A percentile compares a stretch with the other conserved stretches of the same genome.
phyloP scores from a whole-genome alignment of 1,140 invertebrate species.

The Heterodera carotae region DNA sequence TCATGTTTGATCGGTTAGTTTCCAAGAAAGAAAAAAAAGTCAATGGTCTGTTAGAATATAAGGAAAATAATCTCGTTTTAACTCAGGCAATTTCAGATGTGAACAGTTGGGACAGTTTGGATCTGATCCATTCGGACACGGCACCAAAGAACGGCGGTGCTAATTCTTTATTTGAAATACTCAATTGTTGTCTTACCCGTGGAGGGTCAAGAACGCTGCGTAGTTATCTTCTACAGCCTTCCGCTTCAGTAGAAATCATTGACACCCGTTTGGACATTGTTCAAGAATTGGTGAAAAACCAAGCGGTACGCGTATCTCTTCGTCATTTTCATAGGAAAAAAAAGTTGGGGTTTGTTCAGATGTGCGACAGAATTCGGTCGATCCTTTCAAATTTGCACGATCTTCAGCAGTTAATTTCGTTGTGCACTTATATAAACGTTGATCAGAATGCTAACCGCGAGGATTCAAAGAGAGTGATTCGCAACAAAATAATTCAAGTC shows the following conservation, averaged over 20 bases:
- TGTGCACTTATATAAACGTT: slow-evolving; percentile 39
- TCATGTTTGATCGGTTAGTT: slow-evolving; percentile 79
- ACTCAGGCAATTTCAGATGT: slow-evolving; percentile 67
- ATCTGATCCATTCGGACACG: slow-evolving; percentile 67
- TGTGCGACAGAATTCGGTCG: slow-evolving; percentile 40
- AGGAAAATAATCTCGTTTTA: neutral
- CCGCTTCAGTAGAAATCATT: slow-evolving; percentile 32
- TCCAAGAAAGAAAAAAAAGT: neutral
- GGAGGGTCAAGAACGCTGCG: slow-evolving; percentile 77
- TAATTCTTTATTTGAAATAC: slow-evolving; percentile 73
- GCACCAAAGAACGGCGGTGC: slow-evolving; percentile 54
- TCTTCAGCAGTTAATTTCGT: slow-evolving; percentile 46
- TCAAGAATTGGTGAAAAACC: slow-evolving; percentile 47
- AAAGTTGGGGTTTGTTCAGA: too few species aligned
- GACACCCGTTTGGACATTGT: slow-evolving; percentile 49
- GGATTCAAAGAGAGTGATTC: slow-evolving; percentile 39
- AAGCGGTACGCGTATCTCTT: slow-evolving; percentile 34
- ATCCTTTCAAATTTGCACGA: slow-evolving; percentile 40
- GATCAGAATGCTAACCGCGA: slow-evolving; percentile 15
- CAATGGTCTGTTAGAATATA: too few species aligned
- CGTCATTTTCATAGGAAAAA: too few species aligned
- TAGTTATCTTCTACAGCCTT: slow-evolving; percentile 66
- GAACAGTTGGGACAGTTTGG: slow-evolving; percentile 65
- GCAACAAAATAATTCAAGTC: slow-evolving; percentile 46
- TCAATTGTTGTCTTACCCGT: slow-evolving; percentile 79